Conservation (phyloP, 2,113 vertebrate species). For the Balaenoptera acutorostrata region DNA sequence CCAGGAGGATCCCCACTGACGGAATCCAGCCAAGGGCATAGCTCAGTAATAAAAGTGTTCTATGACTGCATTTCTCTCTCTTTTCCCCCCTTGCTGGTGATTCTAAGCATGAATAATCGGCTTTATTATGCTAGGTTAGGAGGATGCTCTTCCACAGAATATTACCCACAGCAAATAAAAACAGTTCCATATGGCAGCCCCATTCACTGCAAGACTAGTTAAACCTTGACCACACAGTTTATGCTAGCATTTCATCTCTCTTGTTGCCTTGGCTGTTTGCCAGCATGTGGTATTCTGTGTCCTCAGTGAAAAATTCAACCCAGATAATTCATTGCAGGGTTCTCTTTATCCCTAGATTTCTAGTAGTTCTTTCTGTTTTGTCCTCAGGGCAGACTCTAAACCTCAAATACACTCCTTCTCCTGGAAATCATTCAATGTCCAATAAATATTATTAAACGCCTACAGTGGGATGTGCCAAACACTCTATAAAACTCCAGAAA, state of each 20-base stretch:
- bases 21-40: background rate
- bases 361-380: background rate
- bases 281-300: background rate
- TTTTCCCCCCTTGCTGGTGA: background rate
- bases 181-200: constrained; percentile 30
- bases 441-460: constrained; percentile 50
- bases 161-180: constrained; percentile 60
- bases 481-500: background rate
- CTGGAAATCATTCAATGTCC: background rate
- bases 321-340: background rate
- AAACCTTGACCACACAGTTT: constrained; percentile 18
- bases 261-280: constrained; percentile 25
- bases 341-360: background rate
- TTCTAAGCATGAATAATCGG: background rate
- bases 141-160: background rate
- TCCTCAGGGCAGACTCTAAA: background rate
- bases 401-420: background rate
- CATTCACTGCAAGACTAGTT: background rate
- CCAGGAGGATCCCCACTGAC: background rate
- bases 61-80: background rate
- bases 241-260: background rate
- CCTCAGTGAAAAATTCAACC: constrained; percentile 10
- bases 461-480: background rate
- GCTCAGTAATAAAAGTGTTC: background rate
- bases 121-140: constrained; percentile 28